These are phyloP conservation scores for Antechinus stuartii DNA, from an alignment of 2,113 vertebrate genomes.

Conservation along the genomic window DNA sequence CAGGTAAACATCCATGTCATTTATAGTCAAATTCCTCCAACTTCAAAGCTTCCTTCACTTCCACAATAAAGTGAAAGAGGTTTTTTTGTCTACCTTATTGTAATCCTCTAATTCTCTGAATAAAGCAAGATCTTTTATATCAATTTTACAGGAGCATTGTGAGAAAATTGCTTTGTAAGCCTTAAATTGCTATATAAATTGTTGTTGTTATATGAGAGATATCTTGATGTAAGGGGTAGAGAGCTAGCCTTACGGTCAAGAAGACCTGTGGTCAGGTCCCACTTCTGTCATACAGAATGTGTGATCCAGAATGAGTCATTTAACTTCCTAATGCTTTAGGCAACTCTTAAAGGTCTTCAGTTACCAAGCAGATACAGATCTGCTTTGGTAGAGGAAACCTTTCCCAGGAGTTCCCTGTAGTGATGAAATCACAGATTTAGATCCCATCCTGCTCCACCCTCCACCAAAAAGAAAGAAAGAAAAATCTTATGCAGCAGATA, in stretches of 20 bases:
- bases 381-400: not conserved
- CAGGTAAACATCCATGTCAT: conserved; percentile 30
- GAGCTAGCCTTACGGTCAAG: not conserved
- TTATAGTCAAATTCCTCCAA: conserved; percentile 6
- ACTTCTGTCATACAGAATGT: not conserved
- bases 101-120: conserved; percentile 52
- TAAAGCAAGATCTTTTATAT: conserved; percentile 18
- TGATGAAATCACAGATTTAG: not conserved
- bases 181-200: too few species aligned
- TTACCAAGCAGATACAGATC: not conserved
- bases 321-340: too few species aligned
- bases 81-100: conserved; percentile 23
- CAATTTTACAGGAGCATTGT: conserved; percentile 50
- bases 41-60: conserved; percentile 36
- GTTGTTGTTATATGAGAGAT: too few species aligned
- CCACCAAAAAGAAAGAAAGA: not conserved
- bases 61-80: conserved; percentile 24
- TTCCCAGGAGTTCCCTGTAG: not conserved
- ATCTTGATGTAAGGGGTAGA: not conserved
- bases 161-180: not conserved
- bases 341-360: too few species aligned
- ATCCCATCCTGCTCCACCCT: too few species aligned
- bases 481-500: not conserved
- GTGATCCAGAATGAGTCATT: too few species aligned
- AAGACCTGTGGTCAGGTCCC: not conserved